phyloP scores from a whole-genome alignment of 2,797 vertebrate genomes.

The Capromys pilorides region DNA sequence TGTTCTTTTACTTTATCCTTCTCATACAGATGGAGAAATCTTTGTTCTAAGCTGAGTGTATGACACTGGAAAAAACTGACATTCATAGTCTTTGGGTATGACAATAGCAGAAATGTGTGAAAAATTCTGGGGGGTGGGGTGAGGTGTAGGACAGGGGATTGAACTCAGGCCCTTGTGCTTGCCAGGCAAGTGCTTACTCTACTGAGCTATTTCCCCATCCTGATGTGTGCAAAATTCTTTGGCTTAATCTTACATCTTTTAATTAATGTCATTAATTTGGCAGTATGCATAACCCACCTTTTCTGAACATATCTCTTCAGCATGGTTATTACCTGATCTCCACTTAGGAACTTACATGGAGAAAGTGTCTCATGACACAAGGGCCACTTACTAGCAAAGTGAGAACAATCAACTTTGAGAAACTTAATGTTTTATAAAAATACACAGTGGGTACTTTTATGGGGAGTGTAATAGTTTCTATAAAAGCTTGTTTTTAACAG shows the following conservation, averaged over 20 bases:
- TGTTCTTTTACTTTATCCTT: slow-evolving; percentile 3
- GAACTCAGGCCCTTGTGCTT: too few species aligned
- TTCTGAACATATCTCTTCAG: not conserved
- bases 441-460: not conserved
- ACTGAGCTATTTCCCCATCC: too few species aligned
- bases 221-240: not conserved
- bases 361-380: slow-evolving; percentile 15
- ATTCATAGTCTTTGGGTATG: not conserved
- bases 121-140: too few species aligned
- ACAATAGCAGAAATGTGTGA: not conserved
- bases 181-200: too few species aligned
- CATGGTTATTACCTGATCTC: not conserved
- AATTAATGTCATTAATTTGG: too few species aligned
- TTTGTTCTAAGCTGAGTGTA: not conserved
- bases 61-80: not conserved
- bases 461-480: not conserved
- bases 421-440: not conserved
- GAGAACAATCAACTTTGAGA: not conserved
- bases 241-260: slow-evolving; percentile 30
- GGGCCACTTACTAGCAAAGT: not conserved
- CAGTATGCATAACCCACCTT: not conserved
- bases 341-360: not conserved
- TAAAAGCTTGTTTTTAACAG: slow-evolving; percentile 37
- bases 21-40: not conserved
- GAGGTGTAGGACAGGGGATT: too few species aligned